phyloP scores from a whole-genome alignment of 2,888 invertebrate species.

The Heliconius erato region DNA sequence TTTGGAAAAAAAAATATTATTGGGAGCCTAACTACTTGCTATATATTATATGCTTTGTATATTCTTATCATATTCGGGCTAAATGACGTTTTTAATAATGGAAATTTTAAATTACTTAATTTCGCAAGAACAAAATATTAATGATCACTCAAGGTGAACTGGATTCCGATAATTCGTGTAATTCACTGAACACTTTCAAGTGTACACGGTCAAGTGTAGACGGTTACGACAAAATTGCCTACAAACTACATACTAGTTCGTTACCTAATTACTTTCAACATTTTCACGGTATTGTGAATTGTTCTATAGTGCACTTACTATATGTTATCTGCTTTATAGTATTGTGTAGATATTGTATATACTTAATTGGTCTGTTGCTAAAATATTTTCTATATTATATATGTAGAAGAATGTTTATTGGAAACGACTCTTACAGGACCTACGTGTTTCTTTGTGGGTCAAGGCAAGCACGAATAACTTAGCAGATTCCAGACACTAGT shows the following conservation, averaged over 20 bases:
- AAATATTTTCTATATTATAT: not conserved
- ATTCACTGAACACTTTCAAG: constrained; percentile 63
- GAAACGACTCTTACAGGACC: too few species aligned
- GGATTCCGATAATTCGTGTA: constrained; percentile 59
- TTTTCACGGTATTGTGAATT: not conserved
- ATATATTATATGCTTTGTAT: too few species aligned
- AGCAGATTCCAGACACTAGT: too few species aligned
- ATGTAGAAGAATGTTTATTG: too few species aligned
- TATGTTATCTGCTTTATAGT: not conserved
- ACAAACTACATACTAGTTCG: not conserved
- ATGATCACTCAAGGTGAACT: constrained; percentile 64
- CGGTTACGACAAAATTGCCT: constrained; percentile 34
- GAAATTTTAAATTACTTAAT: not conserved
- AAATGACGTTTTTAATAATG: not conserved
- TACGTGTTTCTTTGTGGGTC: too few species aligned
- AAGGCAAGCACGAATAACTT: too few species aligned
- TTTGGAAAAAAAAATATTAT: too few species aligned
- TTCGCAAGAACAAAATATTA: constrained; percentile 48
- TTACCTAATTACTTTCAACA: not conserved
- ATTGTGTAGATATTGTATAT: not conserved
- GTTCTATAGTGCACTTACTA: not conserved
- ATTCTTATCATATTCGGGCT: too few species aligned
- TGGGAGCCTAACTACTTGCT: too few species aligned
- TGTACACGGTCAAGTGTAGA: constrained; percentile 53
- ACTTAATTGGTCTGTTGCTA: not conserved